Percentiles rank a stretch among this genome's conserved stretches.
phyloP scores from a whole-genome alignment of 2,113 vertebrate species.

The Platichthys stellatus region DNA sequence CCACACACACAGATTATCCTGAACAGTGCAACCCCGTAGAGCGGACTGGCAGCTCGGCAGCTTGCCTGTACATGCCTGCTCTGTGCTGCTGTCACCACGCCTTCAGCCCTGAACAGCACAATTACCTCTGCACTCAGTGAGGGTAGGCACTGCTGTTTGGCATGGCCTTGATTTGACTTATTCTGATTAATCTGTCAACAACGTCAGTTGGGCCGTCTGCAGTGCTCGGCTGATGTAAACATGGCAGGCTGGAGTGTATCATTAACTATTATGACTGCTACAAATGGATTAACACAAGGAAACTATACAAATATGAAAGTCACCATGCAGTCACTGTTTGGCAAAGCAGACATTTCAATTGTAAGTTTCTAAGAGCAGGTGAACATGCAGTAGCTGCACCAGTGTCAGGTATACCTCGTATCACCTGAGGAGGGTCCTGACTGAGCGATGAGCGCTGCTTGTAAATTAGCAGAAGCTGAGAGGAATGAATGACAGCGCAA shows the following conservation, averaged over 20 bases:
- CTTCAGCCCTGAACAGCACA: slow-evolving; percentile 77
- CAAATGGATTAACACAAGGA: background rate
- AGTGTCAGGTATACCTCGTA: background rate
- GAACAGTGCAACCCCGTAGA: slow-evolving; percentile 60
- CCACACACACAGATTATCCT: no score
- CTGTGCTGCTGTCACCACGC: slow-evolving; percentile 82
- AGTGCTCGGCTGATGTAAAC: background rate
- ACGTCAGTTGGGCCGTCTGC: slow-evolving; percentile 28
- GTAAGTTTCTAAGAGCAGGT: background rate
- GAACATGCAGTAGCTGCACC: background rate
- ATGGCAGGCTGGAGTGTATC: background rate
- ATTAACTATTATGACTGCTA: background rate
- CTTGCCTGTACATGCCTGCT: slow-evolving; percentile 81
- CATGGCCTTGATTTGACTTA: slow-evolving; percentile 47
- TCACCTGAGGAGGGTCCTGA: background rate
- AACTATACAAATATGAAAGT: slow-evolving; percentile 2
- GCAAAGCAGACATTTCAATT: background rate
- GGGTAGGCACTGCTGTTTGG: slow-evolving; percentile 47
- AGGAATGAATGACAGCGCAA: slow-evolving; percentile 60
- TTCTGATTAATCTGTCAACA: slow-evolving; percentile 52
- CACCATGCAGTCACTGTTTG: background rate
- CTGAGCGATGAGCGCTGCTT: slow-evolving; percentile 30
- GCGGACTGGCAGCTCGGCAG: slow-evolving; percentile 71
- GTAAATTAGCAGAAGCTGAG: slow-evolving; percentile 42
- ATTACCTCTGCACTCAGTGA: slow-evolving; percentile 62